Conservation (phyloP, 2,113 vertebrate species). For the Cyanoliseus patagonus region DNA sequence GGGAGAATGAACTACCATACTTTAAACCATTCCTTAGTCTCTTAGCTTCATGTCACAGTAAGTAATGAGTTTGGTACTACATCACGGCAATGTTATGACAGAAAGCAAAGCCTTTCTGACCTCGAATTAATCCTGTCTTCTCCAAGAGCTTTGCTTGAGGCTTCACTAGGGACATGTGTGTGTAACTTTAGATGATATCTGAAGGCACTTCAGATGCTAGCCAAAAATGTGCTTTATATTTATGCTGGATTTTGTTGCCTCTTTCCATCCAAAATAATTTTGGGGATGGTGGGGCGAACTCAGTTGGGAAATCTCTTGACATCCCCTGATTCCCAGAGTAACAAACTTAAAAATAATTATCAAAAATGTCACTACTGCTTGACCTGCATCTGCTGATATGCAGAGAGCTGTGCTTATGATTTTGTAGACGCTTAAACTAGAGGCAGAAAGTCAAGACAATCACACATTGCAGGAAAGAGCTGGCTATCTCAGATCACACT, state of each 20-base stretch:
- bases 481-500: background rate
- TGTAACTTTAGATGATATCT: conserved; percentile 65
- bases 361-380: background rate
- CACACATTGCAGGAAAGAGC: background rate
- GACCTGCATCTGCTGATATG: background rate
- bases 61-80: conserved; percentile 70
- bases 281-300: background rate
- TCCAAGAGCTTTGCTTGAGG: conserved; percentile 57
- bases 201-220: conserved; percentile 56
- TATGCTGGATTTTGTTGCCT: background rate
- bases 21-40: conserved; percentile 55
- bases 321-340: background rate
- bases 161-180: conserved; percentile 48
- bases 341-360: background rate
- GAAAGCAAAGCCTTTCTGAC: conserved; percentile 66
- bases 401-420: background rate
- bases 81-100: conserved; percentile 73
- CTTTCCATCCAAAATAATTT: conserved; percentile 10
- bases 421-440: background rate
- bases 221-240: conserved; percentile 62
- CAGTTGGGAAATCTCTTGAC: conserved; percentile 22
- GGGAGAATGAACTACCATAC: conserved; percentile 32
- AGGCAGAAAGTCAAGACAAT: background rate
- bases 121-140: conserved; percentile 62
- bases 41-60: conserved; percentile 55